These are phyloP conservation scores for Campoplex capitator DNA, from an alignment of 2,888 invertebrate genomes.

Conservation along the genomic window DNA sequence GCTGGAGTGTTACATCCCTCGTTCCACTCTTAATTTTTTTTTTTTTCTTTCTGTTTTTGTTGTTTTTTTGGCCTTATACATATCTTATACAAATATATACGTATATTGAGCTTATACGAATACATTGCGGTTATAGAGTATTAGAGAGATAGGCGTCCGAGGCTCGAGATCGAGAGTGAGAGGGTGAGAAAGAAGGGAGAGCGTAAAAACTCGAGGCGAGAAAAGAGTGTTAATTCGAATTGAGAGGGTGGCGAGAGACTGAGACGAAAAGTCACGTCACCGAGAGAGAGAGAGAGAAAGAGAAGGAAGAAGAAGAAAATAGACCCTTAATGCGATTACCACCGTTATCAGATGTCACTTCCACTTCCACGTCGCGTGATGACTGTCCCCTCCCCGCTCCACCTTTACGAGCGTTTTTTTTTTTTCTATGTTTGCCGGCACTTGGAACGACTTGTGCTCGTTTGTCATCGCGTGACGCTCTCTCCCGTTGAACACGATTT, in stretches of 20 bases:
- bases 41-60: background rate
- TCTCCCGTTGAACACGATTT: slow-evolving; percentile 82
- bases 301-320: slow-evolving; percentile 13
- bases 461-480: slow-evolving; percentile 84
- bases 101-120: background rate
- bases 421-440: slow-evolving; percentile 31
- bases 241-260: slow-evolving; percentile 18
- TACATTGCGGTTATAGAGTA: slow-evolving; percentile 50
- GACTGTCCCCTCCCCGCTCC: slow-evolving; percentile 72
- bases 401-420: slow-evolving; percentile 22
- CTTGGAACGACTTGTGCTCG: slow-evolving; percentile 73
- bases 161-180: slow-evolving; percentile 17
- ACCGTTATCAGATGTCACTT: slow-evolving; percentile 84
- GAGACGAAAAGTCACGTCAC: background rate
- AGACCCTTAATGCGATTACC: slow-evolving; percentile 81
- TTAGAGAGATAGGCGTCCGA: slow-evolving; percentile 53
- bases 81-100: background rate
- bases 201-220: slow-evolving; percentile 64
- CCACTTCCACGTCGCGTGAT: slow-evolving; percentile 80
- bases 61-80: slow-evolving; percentile 4
- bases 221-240: slow-evolving; percentile 70
- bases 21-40: slow-evolving; percentile 28
- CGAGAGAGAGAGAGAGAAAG: slow-evolving; percentile 2
- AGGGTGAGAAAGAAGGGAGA: slow-evolving; percentile 16
- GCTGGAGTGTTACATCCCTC: slow-evolving; percentile 41